Evolutionary conservation across 2,888 invertebrate species (phyloP).

Genomic region (Ctena decussata): DNA sequence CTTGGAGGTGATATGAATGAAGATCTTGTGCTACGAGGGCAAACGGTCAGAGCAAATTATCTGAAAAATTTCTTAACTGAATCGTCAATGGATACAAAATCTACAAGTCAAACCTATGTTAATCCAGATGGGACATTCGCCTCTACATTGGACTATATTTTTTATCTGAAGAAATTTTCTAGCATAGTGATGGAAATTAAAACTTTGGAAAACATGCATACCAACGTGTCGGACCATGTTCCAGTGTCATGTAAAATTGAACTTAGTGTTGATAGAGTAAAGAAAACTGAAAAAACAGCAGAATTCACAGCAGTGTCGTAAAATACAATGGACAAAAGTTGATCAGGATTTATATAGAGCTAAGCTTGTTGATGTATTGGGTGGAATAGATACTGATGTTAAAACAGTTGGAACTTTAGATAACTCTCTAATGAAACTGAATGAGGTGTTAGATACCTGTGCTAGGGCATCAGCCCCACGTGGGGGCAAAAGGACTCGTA

Average conservation of each 20-base stretch:
- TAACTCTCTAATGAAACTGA: not conserved
- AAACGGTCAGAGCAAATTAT: not conserved
- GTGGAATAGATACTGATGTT: not conserved
- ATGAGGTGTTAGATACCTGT: not conserved
- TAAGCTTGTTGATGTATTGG: not conserved
- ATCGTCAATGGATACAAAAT: not conserved
- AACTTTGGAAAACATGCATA: not conserved
- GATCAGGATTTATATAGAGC: too few relatives aligned
- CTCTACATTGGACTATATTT: not conserved
- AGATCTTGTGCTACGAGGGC: not conserved
- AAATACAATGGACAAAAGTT: too few relatives aligned
- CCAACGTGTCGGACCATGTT: conserved; percentile 8
- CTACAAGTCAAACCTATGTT: not conserved
- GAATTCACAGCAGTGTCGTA: too few relatives aligned
- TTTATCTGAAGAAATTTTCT: not conserved
- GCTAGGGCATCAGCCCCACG: too few relatives aligned
- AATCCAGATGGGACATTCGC: not conserved
- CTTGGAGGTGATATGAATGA: not conserved
- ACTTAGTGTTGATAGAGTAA: too few relatives aligned
- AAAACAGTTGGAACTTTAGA: too few relatives aligned
- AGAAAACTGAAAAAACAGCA: too few relatives aligned
- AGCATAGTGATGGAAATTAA: not conserved
- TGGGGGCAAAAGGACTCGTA: too few relatives aligned
- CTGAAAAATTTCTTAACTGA: too few relatives aligned
- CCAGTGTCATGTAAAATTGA: too few relatives aligned